Evolutionary conservation across 2,113 vertebrate genomes (phyloP).

Genomic region (Varanus salvator): DNA sequence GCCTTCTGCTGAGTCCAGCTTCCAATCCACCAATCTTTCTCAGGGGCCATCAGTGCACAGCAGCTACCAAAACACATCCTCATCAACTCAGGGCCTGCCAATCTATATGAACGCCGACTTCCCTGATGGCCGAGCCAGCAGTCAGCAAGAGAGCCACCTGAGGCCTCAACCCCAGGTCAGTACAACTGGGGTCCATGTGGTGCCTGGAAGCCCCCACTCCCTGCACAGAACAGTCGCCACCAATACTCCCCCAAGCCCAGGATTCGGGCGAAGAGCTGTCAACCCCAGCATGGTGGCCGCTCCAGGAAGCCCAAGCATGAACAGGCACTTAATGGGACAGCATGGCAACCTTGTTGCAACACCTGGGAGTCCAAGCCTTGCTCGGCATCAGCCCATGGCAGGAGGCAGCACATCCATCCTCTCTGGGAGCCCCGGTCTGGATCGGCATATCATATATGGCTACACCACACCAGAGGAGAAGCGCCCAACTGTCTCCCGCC

Average conservation of each 20-base stretch:
- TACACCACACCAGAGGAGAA: slow-evolving; percentile 90
- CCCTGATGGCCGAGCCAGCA: slow-evolving; percentile 34
- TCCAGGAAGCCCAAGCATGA: slow-evolving; percentile 61
- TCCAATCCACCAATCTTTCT: slow-evolving; percentile 73
- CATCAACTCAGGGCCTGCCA: slow-evolving; percentile 59
- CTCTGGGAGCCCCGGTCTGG: slow-evolving; percentile 88
- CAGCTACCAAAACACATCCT: slow-evolving; percentile 79
- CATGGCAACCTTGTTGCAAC: slow-evolving; percentile 60
- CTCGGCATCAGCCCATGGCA: slow-evolving; percentile 76
- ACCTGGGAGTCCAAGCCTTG: slow-evolving; percentile 88
- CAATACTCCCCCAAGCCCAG: slow-evolving; percentile 78
- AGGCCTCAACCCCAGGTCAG: slow-evolving; percentile 70
- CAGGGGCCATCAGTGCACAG: slow-evolving; percentile 79
- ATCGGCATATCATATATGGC: slow-evolving; percentile 85
- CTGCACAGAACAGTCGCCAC: slow-evolving; percentile 83
- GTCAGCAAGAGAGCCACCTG: slow-evolving; percentile 65
- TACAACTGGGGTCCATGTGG: slow-evolving; percentile 66
- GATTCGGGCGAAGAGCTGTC: slow-evolving; percentile 75
- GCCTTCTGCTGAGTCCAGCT: slow-evolving; percentile 79
- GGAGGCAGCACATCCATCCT: slow-evolving; percentile 74
- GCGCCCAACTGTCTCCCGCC: slow-evolving; percentile 87
- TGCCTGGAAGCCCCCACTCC: slow-evolving; percentile 83
- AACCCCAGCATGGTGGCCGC: slow-evolving; percentile 69
- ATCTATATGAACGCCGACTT: slow-evolving; percentile 67
- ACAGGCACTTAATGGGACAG: slow-evolving; percentile 57